Percentiles rank a stretch among this genome's conserved stretches.
Evolutionary conservation across 1,140 invertebrate species (phyloP).

Genomic region (Lepidurus couesii): DNA sequence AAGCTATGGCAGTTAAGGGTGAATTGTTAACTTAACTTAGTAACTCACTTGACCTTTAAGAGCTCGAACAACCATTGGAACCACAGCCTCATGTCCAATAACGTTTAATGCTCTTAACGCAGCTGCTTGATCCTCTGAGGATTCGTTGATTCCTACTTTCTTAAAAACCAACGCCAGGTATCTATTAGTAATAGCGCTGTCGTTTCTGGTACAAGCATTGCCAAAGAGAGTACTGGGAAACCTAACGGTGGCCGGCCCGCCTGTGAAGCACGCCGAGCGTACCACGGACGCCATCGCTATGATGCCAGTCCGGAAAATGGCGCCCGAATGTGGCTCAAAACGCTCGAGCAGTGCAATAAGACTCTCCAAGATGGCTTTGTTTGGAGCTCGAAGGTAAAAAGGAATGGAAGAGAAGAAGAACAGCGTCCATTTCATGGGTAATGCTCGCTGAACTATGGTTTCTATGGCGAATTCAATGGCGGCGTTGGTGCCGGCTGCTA

Average conservation of each 20-base stretch:
- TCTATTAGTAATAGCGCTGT: background rate
- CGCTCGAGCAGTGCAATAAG: background rate
- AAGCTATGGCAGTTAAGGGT: background rate
- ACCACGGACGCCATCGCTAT: background rate
- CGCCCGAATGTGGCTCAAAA: background rate
- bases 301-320: background rate
- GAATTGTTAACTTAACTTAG: background rate
- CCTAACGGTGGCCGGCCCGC: background rate
- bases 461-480: background rate
- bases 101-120: background rate
- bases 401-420: constrained; percentile 2
- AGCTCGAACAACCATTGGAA: background rate
- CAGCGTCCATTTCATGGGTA: background rate
- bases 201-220: background rate
- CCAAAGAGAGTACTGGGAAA: background rate
- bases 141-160: background rate
- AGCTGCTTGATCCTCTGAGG: background rate
- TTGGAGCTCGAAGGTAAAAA: background rate
- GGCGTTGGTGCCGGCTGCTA: background rate
- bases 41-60: background rate
- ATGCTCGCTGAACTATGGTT: constrained; percentile 7
- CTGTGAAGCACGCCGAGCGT: background rate
- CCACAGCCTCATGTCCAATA: background rate
- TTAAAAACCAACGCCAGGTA: background rate
- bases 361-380: background rate